phyloP scores from a whole-genome alignment of 2,113 vertebrate genomes.

The Xiphophorus hellerii region DNA sequence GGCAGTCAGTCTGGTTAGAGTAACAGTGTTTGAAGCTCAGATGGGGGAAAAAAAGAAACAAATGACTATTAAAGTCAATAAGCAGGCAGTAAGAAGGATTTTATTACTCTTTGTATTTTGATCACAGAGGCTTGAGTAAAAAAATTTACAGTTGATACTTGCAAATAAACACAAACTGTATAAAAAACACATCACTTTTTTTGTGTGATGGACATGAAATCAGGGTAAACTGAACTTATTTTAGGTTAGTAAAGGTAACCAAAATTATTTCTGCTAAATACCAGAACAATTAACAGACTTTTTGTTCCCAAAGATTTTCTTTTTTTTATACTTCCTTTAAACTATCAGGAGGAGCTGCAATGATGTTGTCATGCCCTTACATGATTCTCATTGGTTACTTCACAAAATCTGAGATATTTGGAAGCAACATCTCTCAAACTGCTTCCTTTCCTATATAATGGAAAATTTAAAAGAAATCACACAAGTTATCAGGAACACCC shows the following conservation, averaged over 20 bases:
- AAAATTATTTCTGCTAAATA: neutral
- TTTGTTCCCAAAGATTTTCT: neutral
- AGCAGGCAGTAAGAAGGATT: neutral
- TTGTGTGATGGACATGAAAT: no score
- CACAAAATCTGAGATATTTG: no score
- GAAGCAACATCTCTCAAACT: no score
- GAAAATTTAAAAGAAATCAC: no score
- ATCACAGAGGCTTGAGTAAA: conserved; percentile 3
- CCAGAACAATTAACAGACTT: neutral
- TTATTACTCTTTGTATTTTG: conserved; percentile 13
- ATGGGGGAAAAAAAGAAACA: conserved; percentile 14
- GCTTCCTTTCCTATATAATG: no score
- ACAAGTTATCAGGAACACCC: no score
- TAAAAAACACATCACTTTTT: no score
- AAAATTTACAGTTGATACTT: neutral
- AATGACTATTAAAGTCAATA: conserved; percentile 23
- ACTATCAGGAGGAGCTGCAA: neutral
- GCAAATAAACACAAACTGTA: no score
- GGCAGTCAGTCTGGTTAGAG: conserved; percentile 39
- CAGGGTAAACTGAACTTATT: no score
- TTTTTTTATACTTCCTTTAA: neutral
- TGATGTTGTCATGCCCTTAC: no score
- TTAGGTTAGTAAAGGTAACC: neutral
- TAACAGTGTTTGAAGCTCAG: conserved; percentile 41
- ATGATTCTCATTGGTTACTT: no score